Evolutionary conservation across 2,797 vertebrate species (phyloP), one percentile per base, ranked within the genome.

Genomic region (Cynodonichthys magdalenae): DNA sequence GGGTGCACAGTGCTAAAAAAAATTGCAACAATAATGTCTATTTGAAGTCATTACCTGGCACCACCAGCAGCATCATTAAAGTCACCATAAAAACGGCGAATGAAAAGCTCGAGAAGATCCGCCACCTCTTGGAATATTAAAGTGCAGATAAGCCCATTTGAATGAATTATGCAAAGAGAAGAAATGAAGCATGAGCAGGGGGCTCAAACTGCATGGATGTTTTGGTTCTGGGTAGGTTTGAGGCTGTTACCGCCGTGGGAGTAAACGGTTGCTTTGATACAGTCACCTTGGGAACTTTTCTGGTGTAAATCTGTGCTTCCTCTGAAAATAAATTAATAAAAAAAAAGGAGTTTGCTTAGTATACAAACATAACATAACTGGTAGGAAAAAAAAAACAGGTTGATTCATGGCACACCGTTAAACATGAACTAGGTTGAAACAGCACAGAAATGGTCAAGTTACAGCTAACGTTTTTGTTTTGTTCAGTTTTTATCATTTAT

Each of bases 381-480:
- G 20, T 19, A 10, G 18, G 8, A 46, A 31, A 31, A 39, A 29
- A 39, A 53, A 55, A 29, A 47, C 36, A 62, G 53, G 15, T 58
- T 58, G 24, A 29, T 65, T 27, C 31, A 17, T 53, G 69, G 58
- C 51, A 65, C 58, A 53, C 55, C 41, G 71, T 54, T 36, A 8
- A 45, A 66, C 62, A 71, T 53, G 55, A 83, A 81, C 70, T 70
- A 80, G 41, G 49, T 65, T 82, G 69, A 62, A 80, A 64, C 49
- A 47, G 62, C 55, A 41, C 49, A 24, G 34, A 58, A 80, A 52
- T 60, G 54, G 31, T 58, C 8, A 19, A 62, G 24, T 24, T 24
- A 2, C 34, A 11, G 34, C 34, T 36, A 11, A 36, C 9, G 2
- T 39, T 39, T 39, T 11, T 39, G 11, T 12, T 39, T 10, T 36